A percentile compares a stretch with the other conserved stretches of the same genome.
Conservation (phyloP, 1,140 invertebrate species). For the Brachionus manjavacas region DNA sequence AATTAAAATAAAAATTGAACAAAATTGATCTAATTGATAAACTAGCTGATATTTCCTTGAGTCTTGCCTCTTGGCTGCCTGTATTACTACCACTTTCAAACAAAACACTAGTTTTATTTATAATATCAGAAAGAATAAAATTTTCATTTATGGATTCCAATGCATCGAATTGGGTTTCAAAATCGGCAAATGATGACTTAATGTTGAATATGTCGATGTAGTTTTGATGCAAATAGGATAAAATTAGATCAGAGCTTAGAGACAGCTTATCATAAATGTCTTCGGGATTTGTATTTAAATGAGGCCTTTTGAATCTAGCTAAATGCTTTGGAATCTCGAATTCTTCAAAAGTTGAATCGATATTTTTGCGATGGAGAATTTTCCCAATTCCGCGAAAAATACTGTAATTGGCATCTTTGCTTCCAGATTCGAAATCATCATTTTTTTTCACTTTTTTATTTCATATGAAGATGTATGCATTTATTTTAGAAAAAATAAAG, state of each 20-base stretch:
- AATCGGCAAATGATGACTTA: background rate
- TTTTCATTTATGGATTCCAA: background rate
- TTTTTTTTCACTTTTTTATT: background rate
- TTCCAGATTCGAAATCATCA: background rate
- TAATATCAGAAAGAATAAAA: background rate
- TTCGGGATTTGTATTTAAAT: background rate
- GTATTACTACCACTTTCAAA: background rate
- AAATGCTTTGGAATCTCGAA: background rate
- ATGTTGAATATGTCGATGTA: slow-evolving; percentile 29
- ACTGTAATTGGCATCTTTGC: slow-evolving; percentile 27
- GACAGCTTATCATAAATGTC: slow-evolving; percentile 24
- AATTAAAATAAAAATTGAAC: slow-evolving; percentile 40
- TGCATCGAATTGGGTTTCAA: slow-evolving; percentile 5
- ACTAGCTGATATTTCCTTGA: slow-evolving; percentile 25
- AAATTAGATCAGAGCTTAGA: background rate
- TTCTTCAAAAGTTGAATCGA: background rate
- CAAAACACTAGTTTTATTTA: slow-evolving; percentile 9
- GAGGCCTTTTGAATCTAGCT: background rate
- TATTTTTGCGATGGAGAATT: slow-evolving; percentile 38
- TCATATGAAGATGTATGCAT: background rate
- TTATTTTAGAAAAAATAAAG: too few relatives aligned
- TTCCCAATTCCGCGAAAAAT: slow-evolving; percentile 22
- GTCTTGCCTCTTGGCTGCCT: background rate
- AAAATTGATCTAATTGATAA: slow-evolving; percentile 9
- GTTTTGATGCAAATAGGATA: slow-evolving; percentile 32